Percentiles rank a stretch among this genome's conserved stretches.
These are phyloP conservation scores for Matsumurasca onukii DNA, from an alignment of 1,140 invertebrate genomes.

Conservation along the genomic window DNA sequence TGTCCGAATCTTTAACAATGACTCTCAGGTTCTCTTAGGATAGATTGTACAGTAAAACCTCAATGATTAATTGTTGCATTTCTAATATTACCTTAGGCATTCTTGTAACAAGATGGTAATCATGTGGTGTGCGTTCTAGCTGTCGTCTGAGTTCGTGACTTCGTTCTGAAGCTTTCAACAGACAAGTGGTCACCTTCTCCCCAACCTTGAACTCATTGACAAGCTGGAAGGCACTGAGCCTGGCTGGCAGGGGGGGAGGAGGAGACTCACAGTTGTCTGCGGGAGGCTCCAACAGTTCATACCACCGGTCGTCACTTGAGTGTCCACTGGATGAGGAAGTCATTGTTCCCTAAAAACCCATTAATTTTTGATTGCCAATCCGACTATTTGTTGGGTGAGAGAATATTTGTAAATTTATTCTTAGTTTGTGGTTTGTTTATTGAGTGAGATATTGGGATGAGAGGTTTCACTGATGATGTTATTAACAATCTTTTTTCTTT, in stretches of 20 bases:
- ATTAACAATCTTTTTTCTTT: too few species aligned
- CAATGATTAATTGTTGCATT: too few species aligned
- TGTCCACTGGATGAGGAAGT: conserved; percentile 65
- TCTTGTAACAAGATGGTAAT: conserved; percentile 35
- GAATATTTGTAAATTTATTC: background rate
- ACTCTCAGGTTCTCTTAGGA: background rate
- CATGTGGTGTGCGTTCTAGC: conserved; percentile 35
- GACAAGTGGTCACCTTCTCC: conserved; percentile 53
- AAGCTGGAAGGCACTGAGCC: conserved; percentile 41
- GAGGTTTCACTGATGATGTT: too few species aligned
- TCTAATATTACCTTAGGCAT: conserved; percentile 36
- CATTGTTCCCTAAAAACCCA: conserved; percentile 52
- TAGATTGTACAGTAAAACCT: background rate
- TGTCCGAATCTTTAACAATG: background rate
- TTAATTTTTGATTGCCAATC: background rate
- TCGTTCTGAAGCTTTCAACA: conserved; percentile 44
- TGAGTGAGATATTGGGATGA: too few species aligned
- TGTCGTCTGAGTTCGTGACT: conserved; percentile 39
- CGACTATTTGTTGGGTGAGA: background rate
- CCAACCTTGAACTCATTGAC: conserved; percentile 55
- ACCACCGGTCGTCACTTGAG: conserved; percentile 68
- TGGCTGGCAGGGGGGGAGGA: conserved; percentile 54
- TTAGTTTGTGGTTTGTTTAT: too few species aligned
- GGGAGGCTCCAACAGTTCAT: conserved; percentile 54
- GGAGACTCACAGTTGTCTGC: conserved; percentile 46